Base-by-base conservation (phyloP, 2,888 invertebrate genomes). In the Chrysolina americana region DNA sequence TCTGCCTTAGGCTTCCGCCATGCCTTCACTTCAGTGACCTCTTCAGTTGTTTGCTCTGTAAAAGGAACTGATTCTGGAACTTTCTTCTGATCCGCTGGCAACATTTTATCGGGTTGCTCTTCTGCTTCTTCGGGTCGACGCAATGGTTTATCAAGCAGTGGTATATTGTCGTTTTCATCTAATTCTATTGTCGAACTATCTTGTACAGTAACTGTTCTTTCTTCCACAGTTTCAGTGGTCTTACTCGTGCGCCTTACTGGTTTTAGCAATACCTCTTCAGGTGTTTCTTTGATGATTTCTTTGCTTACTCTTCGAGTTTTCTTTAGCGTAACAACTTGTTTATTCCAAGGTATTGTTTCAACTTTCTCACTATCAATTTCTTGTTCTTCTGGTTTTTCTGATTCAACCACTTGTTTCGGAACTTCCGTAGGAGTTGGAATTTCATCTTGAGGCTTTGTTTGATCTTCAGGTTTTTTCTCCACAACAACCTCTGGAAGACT, bases 261-360 rank as follows among this genome's bases (percentile, higher is more conserved):
- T 73, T 81, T 81, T 11, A 79, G 72, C 62, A 70, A 44, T 53
- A 80, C 74, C n/a, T 80, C 77, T 73, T 79, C 76, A 36, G 74
- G 44, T 50, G 53, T 75, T 70, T 77, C 80, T 74, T 75, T 77
- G 68, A 91, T 90, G 75, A 87, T 88, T 68, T 78, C 84, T 48
- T 86, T 85, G 2, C 65, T 53, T 17, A 68, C 63, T n/a, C 19
- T 3, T 10, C 23, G 41, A n/a, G 74, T 71, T 47, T 65, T 71
- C 73, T 75, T 78, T 10, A 80, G 70, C 21, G 21, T 74, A 36
- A 36, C 8, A 6, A 36, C 36, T 8, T 36, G 36, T 36, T 36
- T 36, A 8, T 91, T 93, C 91, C 91, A 91, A 8, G 91, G 89
- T 77, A 81, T 63, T 50, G 75, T 69, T 70, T 81, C 79, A 72